Percentiles rank a stretch among this genome's conserved stretches.
Conservation (phyloP, 2,113 vertebrate species). For the Tenrec ecaudatus region DNA sequence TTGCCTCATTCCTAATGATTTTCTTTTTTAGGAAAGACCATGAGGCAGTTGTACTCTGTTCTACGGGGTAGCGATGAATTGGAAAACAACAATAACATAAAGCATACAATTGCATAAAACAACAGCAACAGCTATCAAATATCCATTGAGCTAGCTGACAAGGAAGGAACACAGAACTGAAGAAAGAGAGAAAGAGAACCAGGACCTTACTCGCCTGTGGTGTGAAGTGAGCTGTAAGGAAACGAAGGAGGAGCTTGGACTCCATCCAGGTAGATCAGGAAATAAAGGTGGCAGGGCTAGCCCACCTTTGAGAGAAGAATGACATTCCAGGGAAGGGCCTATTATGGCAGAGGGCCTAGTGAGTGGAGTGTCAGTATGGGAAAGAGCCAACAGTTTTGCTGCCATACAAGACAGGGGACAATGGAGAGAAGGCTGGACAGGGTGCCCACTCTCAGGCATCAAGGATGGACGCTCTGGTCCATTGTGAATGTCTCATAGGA, state of each 20-base stretch:
- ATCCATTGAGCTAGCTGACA: no score
- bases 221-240: no score
- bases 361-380: neutral
- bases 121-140: no score
- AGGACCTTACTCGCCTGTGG: no score
- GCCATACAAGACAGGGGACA: neutral
- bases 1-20: no score
- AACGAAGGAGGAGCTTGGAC: neutral
- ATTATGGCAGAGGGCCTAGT: neutral
- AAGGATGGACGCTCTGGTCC: no score
- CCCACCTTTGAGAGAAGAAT: neutral
- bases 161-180: no score
- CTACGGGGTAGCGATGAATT: neutral
- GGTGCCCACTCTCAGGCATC: neutral
- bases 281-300: neutral
- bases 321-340: neutral
- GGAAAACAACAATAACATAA: neutral
- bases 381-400: neutral
- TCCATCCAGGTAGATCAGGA: neutral
- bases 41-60: neutral
- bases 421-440: neutral
- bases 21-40: neutral
- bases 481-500: neutral
- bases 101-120: neutral
- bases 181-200: no score